phyloP scores from a whole-genome alignment of 2,797 vertebrate genomes.

The Simalia tracyae region DNA sequence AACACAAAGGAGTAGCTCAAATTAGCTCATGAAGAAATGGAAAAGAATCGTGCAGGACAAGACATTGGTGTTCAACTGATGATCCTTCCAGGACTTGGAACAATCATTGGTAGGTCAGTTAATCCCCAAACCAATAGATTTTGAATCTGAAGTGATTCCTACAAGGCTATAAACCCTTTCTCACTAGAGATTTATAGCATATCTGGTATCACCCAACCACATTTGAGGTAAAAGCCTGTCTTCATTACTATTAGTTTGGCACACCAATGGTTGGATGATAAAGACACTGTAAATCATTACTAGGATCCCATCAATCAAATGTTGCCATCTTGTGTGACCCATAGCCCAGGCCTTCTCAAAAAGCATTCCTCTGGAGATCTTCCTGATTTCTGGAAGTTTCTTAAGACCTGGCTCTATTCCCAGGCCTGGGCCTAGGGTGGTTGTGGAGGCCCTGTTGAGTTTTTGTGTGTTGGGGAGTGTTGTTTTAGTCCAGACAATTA shows the following conservation, averaged over 20 bases:
- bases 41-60: background rate
- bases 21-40: background rate
- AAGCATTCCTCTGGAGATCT: background rate
- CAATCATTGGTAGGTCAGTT: background rate
- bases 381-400: background rate
- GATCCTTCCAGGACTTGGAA: slow-evolving; percentile 1
- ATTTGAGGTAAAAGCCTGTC: background rate
- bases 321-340: background rate
- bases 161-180: background rate
- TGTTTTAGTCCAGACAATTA: background rate
- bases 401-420: background rate
- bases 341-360: background rate
- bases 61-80: background rate
- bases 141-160: background rate
- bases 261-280: background rate
- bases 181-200: background rate
- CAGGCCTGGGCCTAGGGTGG: background rate
- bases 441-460: background rate
- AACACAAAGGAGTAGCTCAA: background rate
- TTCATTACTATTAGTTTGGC: background rate
- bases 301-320: background rate
- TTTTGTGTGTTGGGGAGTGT: background rate
- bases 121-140: background rate
- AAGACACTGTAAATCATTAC: background rate
- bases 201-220: background rate